Conservation (phyloP, 2,888 invertebrate species). For the Drosophila percnosoma region DNA sequence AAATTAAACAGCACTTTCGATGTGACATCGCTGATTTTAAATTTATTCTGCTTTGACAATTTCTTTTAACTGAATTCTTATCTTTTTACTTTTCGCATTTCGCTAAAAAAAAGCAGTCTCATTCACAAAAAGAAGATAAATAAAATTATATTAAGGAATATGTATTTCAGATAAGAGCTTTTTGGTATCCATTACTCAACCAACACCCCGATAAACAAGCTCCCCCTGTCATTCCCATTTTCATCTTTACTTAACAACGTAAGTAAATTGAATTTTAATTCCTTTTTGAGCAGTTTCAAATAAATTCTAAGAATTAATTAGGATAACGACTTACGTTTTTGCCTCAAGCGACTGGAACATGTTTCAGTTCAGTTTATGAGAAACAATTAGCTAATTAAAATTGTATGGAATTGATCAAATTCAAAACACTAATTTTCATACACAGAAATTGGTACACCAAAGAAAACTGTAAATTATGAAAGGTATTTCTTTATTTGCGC, state of each 20-base stretch:
- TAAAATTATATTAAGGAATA: background rate
- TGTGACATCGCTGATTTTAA: background rate
- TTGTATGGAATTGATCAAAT: background rate
- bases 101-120: background rate
- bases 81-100: background rate
- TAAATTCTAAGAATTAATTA: background rate
- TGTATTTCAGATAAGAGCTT: background rate
- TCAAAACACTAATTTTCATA: background rate
- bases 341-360: background rate
- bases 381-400: background rate
- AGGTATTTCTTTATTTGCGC: background rate
- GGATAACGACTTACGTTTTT: background rate
- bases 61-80: background rate
- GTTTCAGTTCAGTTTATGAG: background rate
- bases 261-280: background rate
- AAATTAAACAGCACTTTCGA: background rate
- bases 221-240: background rate
- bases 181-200: background rate
- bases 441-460: background rate
- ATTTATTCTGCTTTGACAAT: background rate
- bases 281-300: background rate
- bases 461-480: no score
- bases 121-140: background rate
- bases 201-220: background rate
- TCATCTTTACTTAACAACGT: background rate